Evolutionary conservation across 2,797 vertebrate genomes (phyloP).

Genomic region (Catamblyrhynchus diadema): DNA sequence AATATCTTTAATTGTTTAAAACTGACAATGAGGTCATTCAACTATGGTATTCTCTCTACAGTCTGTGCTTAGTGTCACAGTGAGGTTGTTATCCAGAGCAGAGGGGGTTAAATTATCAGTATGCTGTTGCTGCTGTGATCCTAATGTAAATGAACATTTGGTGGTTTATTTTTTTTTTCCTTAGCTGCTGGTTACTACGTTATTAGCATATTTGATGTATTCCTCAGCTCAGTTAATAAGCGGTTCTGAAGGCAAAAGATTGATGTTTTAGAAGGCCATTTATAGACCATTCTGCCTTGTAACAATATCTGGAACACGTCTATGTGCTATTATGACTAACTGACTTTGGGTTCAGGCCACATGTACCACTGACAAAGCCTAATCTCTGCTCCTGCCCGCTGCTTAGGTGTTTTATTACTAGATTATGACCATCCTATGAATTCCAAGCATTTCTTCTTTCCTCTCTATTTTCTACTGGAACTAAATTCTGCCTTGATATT

Average conservation of each 20-base stretch:
- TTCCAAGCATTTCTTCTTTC: background rate
- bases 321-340: conserved; percentile 27
- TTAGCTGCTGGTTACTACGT: conserved; percentile 58
- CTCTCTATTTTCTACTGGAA: background rate
- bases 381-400: background rate
- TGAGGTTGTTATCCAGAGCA: conserved; percentile 29
- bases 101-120: conserved; percentile 68
- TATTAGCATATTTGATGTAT: conserved; percentile 73
- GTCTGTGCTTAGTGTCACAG: background rate
- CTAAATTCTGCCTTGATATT: background rate
- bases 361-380: conserved; percentile 17
- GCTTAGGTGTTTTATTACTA: conserved; percentile 7
- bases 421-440: background rate
- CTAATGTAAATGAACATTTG: conserved; percentile 67
- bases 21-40: conserved; percentile 38
- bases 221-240: conserved; percentile 69
- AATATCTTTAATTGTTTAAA: conserved; percentile 59
- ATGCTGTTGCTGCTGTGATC: conserved; percentile 52
- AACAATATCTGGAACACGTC: conserved; percentile 63
- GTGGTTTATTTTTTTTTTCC: conserved; percentile 36
- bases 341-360: conserved; percentile 56
- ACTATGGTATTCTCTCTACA: background rate
- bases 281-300: conserved; percentile 47
- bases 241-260: conserved; percentile 53
- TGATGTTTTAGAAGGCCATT: conserved; percentile 56